Evolutionary conservation across 1,140 invertebrate species (phyloP), one percentile per base, ranked within the genome.

Genomic region (Drosophila lini): DNA sequence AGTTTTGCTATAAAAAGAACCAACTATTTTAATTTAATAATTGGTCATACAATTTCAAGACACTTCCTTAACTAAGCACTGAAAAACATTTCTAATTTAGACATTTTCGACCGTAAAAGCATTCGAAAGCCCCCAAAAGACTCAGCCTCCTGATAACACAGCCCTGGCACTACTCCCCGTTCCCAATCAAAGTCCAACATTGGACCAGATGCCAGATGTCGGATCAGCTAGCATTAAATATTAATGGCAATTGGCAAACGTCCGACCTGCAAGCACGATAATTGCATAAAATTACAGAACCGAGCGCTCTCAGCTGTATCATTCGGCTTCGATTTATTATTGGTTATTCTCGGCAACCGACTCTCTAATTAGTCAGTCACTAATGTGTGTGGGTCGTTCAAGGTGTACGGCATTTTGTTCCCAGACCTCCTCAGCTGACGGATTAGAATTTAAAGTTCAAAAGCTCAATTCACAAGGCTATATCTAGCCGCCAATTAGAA

Each of bases 321-420:
- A 42, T 32, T 45, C 40, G 60, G 28, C 50, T 59, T 48, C 74
- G 62, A 76, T 57, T 64, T 40, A 56, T 74, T 53, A 55, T 61
- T 25, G 70, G 36, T 16, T 61, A 34, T 41, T 45, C 59, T 48
- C 65, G 45, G 31, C 59, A 41, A 47, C 31, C 64, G 65, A 62
- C 36, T 68, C 59, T 88, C 80, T 74, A 88, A 88, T 88, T 88
- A 90, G 80, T 67, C 80, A 82, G 28, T 31, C 52, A 36, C 57
- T 42, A 42, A 36, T 79, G 69, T 67, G 84, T 90, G 84, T 71
- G 60, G 74, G 62, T 34, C 47, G 41, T 58, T 68, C 74, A 68
- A 74, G 70, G 69, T 74, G 47, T 60, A 71, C 69, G 36, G 53
- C 65, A 71, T 73, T 48, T 59, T 36, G 44, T 50, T 69, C 65